Percentiles rank a stretch among this genome's conserved stretches.
These are phyloP conservation scores for Stegodyphus mimosarum DNA, from an alignment of 1,140 invertebrate species.

Conservation along the genomic window DNA sequence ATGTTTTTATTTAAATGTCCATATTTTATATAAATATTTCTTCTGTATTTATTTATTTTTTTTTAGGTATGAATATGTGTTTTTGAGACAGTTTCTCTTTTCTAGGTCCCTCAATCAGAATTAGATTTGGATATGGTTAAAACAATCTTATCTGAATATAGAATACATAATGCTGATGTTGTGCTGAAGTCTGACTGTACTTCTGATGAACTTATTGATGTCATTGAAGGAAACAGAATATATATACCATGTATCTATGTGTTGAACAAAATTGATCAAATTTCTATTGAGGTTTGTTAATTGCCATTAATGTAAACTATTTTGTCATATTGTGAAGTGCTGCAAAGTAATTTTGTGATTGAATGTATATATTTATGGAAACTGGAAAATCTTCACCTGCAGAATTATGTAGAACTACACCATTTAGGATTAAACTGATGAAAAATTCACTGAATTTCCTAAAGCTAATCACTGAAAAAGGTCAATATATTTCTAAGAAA, in stretches of 20 bases:
- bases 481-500: too few species aligned
- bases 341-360: too few species aligned
- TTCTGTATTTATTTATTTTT: not conserved
- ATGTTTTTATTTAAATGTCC: too few species aligned
- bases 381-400: too few species aligned
- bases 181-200: conserved; percentile 94
- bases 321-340: too few species aligned
- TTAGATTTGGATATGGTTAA: conserved; percentile 95
- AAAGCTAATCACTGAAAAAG: too few species aligned
- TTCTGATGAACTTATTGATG: conserved; percentile 97
- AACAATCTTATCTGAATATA: conserved; percentile 96
- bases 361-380: too few species aligned
- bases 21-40: too few species aligned
- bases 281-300: conserved; percentile 71
- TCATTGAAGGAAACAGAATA: conserved; percentile 98
- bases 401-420: too few species aligned
- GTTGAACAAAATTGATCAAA: conserved; percentile 95
- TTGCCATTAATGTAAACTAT: too few species aligned
- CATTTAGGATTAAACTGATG: too few species aligned
- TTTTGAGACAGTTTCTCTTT: conserved; percentile 41
- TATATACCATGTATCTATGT: conserved; percentile 99
- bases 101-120: conserved; percentile 89
- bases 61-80: not conserved
- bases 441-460: too few species aligned
- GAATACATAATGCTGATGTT: conserved; percentile 98